Conservation (phyloP, 1,140 invertebrate species). For the Frieseomelitta varia region DNA sequence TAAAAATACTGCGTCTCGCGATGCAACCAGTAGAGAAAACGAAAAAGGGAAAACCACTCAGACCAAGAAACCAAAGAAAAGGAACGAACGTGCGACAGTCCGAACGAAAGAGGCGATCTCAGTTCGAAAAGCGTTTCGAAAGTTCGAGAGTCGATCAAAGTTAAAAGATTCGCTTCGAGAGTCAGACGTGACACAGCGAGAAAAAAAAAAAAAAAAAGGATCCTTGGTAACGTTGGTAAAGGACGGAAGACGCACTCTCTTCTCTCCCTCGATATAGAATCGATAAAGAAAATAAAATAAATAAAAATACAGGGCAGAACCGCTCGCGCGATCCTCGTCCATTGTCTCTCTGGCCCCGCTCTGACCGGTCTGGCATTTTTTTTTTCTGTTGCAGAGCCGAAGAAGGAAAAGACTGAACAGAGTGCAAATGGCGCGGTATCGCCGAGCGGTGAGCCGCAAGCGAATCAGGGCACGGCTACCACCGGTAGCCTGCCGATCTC, state of each 20-base stretch:
- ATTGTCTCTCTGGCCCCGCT: slow-evolving; percentile 33
- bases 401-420: slow-evolving; percentile 94
- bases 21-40: not conserved
- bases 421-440: slow-evolving; percentile 86
- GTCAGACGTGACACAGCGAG: not conserved
- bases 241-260: not conserved
- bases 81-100: not conserved
- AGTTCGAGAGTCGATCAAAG: not conserved
- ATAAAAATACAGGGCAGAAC: not conserved
- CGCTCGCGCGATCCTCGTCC: slow-evolving; percentile 9
- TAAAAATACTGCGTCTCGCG: not conserved
- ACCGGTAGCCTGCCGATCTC: slow-evolving; percentile 70
- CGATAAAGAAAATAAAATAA: not conserved
- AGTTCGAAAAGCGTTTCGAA: not conserved
- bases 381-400: slow-evolving; percentile 88
- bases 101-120: not conserved
- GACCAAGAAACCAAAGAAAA: not conserved
- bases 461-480: slow-evolving; percentile 80
- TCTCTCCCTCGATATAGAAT: not conserved
- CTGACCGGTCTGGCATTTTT: slow-evolving; percentile 58
- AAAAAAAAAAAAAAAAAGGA: not conserved
- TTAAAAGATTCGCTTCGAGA: not conserved
- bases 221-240: not conserved
- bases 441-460: slow-evolving; percentile 83
- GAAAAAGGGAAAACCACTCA: not conserved